Conservation (phyloP, 2,113 vertebrate species). For the Oncorhynchus nerka region DNA sequence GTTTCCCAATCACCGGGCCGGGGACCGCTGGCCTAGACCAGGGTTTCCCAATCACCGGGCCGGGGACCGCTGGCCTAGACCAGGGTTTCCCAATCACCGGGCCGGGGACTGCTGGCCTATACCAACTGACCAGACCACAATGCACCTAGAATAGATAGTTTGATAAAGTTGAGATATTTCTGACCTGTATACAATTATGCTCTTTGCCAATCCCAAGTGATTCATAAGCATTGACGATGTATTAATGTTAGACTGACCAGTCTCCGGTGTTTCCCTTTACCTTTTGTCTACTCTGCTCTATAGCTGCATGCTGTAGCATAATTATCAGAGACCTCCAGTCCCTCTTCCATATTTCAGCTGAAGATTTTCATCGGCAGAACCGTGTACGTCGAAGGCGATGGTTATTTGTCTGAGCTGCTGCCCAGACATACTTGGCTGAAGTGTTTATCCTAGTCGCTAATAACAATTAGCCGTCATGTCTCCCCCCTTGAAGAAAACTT, state of each 20-base stretch:
- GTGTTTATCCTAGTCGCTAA: constrained; percentile 66
- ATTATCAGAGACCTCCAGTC: constrained; percentile 36
- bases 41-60: background rate
- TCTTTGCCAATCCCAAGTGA: background rate
- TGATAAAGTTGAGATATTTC: too few species aligned
- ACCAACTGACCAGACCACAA: too few species aligned
- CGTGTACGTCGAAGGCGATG: constrained; percentile 30
- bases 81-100: background rate
- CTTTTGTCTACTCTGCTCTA: background rate
- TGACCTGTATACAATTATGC: background rate
- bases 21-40: too few species aligned
- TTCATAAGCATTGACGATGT: background rate
- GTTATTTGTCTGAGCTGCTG: constrained; percentile 46
- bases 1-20: background rate
- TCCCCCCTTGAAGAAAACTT: constrained; percentile 40
- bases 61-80: too few species aligned
- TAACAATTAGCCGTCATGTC: constrained; percentile 64
- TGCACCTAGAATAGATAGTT: too few species aligned
- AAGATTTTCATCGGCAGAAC: constrained; percentile 50
- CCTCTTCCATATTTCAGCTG: constrained; percentile 28
- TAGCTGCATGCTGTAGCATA: constrained; percentile 8
- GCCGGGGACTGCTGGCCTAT: too few species aligned
- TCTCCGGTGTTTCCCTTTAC: constrained; percentile 12
- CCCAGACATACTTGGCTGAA: constrained; percentile 65
- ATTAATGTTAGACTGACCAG: background rate